Evolutionary conservation across 2,888 invertebrate species (phyloP), one percentile per base, ranked within the genome.

Genomic region (Melolontha melolontha): DNA sequence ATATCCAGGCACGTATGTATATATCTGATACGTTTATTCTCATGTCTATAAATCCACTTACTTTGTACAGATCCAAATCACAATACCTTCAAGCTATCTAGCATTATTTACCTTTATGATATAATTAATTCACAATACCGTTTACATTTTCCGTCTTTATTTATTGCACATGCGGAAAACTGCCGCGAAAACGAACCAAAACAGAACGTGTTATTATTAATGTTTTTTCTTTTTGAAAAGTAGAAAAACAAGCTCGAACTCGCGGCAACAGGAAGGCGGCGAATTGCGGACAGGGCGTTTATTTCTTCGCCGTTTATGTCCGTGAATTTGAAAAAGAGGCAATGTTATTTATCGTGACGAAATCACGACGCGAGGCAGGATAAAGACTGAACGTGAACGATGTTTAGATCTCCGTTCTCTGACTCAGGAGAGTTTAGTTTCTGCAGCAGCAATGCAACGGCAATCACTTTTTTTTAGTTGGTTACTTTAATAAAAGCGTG

Each of bases 391-490:
- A 52, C 27, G 34, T 12, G 52, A 54, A 63, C 52, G 52, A 52
- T 40, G 51, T 52, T 42, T 51, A 52, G 50, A 52, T 51, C 64
- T 52, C 41, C 51, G 52, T 52, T 51, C 64, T 64, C 49, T 49
- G 55, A 66, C 55, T 57, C 44, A 55, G 34, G 57, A 66, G 49
- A 49, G 66, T 66, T 66, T 27, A 66, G 52, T 57, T 66, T 66
- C 66, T 66, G 55, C 47, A 40, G 49, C 66, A 47, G 55, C 49
- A 55, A 39, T 66, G 66, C 66, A 66, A 66, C 47, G 47, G 66
- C 55, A 66, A 66, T 55, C 66, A 66, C 55, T 66, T 66, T 66
- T 66, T 66, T 42, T 49, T 40, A 40, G 12, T 55, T 49, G 27
- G 29, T 29, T 29, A 14, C 14, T 59, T 59, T 59, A 59, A 59